Percentiles rank a stretch among this genome's conserved stretches.
phyloP scores from a whole-genome alignment of 1,140 invertebrate genomes.

The Dendrolimus kikuchii region DNA sequence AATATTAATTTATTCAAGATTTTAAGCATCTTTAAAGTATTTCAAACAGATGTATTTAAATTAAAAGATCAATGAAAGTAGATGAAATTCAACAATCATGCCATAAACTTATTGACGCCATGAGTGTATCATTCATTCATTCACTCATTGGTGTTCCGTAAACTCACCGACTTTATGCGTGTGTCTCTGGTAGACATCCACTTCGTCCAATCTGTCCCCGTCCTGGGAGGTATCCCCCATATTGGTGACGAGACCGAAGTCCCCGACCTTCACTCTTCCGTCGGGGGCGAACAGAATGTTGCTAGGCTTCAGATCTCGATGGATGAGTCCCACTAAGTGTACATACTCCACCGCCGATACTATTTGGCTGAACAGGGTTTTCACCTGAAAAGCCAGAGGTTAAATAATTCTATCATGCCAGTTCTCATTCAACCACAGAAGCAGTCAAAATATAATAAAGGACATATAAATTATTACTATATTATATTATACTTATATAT shows the following conservation, averaged over 20 bases:
- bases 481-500: too few species aligned
- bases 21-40: too few species aligned
- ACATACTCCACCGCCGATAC: slow-evolving; percentile 96
- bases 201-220: slow-evolving; percentile 35
- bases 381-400: slow-evolving; percentile 53
- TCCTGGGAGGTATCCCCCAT: slow-evolving; percentile 78
- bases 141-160: too few species aligned
- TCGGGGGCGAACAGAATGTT: slow-evolving; percentile 97
- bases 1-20: too few species aligned
- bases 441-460: too few species aligned
- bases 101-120: too few species aligned
- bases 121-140: too few species aligned
- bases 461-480: not conserved
- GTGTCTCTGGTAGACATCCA: slow-evolving; percentile 47
- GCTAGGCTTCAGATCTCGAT: slow-evolving; percentile 96
- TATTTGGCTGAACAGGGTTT: slow-evolving; percentile 93
- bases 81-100: too few species aligned
- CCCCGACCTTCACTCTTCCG: slow-evolving; percentile 94
- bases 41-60: too few species aligned
- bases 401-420: too few species aligned
- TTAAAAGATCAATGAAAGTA: too few species aligned
- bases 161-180: slow-evolving; percentile 74
- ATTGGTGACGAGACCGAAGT: slow-evolving; percentile 95
- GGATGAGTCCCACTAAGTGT: slow-evolving; percentile 92
- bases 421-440: too few species aligned